phyloP scores from a whole-genome alignment of 2,888 invertebrate species.

The Frankliniella fusca region DNA sequence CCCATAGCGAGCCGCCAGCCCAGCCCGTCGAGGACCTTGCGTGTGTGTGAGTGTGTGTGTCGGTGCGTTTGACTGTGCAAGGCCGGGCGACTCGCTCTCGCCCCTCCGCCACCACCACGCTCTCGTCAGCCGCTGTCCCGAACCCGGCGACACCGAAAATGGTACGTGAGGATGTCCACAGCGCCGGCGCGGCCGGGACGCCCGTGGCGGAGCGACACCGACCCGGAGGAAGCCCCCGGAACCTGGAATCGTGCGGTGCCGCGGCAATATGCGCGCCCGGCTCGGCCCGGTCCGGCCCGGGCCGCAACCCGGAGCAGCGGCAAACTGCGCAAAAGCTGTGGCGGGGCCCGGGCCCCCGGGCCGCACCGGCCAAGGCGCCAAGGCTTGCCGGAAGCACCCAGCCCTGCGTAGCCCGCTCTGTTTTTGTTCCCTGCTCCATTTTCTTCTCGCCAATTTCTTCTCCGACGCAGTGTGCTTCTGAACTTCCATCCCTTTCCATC shows the following conservation, averaged over 20 bases:
- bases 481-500: background rate
- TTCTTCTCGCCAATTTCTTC: background rate
- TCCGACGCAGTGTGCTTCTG: background rate
- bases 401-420: background rate
- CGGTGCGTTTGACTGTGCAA: background rate
- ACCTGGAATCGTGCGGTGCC: background rate
- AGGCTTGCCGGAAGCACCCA: background rate
- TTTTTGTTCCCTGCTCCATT: background rate
- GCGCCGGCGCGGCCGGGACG: background rate
- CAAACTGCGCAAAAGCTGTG: background rate
- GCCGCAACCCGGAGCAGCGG: background rate
- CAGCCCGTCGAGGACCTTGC: conserved; percentile 39
- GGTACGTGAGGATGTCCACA: background rate
- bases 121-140: background rate
- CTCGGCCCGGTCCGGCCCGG: too few relatives aligned
- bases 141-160: conserved; percentile 22
- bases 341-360: background rate
- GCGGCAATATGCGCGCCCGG: too few relatives aligned
- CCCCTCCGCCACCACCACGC: conserved; percentile 5
- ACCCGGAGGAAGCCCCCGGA: background rate
- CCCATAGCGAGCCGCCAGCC: conserved; percentile 33
- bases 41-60: conserved; percentile 44
- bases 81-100: background rate
- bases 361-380: background rate
- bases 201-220: background rate